Evolutionary conservation across 1,140 invertebrate genomes (phyloP).

Genomic region (Radopholus similis): DNA sequence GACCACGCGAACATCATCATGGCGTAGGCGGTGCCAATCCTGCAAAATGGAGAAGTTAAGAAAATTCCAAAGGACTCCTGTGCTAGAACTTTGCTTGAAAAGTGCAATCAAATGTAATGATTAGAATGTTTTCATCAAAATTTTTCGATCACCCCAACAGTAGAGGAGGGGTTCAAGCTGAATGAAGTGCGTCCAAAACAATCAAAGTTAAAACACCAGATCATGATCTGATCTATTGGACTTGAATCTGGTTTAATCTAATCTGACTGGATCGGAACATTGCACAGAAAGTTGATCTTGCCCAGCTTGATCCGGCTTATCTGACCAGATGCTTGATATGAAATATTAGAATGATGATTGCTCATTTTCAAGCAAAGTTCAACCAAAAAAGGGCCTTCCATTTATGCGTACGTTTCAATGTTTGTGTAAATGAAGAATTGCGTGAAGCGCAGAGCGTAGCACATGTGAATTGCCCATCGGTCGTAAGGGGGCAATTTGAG

Average conservation of each 20-base stretch:
- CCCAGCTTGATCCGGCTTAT: constrained; percentile 3
- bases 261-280: no score
- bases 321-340: constrained; percentile 9
- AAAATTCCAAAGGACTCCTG: not conserved
- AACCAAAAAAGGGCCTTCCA: no score
- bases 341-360: not conserved
- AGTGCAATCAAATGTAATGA: constrained; percentile 15
- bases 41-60: not conserved
- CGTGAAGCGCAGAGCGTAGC: constrained; percentile 29
- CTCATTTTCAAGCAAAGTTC: no score
- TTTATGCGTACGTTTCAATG: constrained; percentile 28
- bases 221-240: no score
- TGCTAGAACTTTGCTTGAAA: not conserved
- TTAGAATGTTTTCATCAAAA: not conserved
- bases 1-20: constrained; percentile 36
- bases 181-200: no score
- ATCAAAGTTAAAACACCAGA: no score
- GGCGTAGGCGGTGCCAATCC: constrained; percentile 17
- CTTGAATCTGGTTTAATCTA: no score
- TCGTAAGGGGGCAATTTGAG: constrained; percentile 21
- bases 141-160: constrained; percentile 20
- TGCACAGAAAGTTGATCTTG: constrained; percentile 20
- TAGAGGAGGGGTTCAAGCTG: no score
- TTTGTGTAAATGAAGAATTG: constrained; percentile 39
- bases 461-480: constrained; percentile 9